Evolutionary conservation across 23 tunicate genomes (phyloP).

Genomic region (Oikopleura dioica): DNA sequence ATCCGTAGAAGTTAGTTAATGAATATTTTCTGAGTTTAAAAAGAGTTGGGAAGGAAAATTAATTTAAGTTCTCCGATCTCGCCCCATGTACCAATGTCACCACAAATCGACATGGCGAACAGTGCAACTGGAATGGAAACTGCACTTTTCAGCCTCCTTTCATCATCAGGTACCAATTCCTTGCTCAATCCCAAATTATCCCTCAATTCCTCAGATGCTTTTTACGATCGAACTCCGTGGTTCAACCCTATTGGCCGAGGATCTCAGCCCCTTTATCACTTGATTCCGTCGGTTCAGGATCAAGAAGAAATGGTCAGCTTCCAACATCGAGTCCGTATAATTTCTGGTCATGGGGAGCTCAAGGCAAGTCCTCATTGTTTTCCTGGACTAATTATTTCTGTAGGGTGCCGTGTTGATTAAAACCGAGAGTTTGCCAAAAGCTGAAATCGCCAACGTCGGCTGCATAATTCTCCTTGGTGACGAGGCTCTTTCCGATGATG

Average conservation of each 20-base stretch:
- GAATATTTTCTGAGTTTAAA: no score
- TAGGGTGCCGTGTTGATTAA: not conserved
- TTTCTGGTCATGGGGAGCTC: not conserved
- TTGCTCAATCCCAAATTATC: no score
- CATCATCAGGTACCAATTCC: no score
- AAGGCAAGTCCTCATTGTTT: no score
- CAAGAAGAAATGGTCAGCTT: not conserved
- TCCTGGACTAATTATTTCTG: no score
- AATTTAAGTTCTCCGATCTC: not conserved
- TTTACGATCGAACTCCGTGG: constrained; percentile 9
- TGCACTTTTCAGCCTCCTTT: constrained; percentile 4
- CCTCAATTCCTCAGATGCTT: no score
- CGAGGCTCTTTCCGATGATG: not conserved
- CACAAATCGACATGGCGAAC: constrained; percentile 11
- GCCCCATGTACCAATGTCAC: constrained; percentile 9
- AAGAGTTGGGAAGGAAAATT: no score
- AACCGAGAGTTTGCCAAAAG: not conserved
- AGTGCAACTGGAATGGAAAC: constrained; percentile 5
- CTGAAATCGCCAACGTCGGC: not conserved
- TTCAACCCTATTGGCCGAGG: constrained; percentile 12
- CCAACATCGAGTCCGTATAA: not conserved
- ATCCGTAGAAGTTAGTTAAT: no score
- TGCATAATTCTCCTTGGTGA: constrained; percentile 6
- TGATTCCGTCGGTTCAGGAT: not conserved
- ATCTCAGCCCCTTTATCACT: not conserved